A percentile compares a stretch with the other conserved stretches of the same genome.
These are phyloP conservation scores for Takifugu ocellatus DNA, from an alignment of 2,797 vertebrate genomes.

Conservation along the genomic window DNA sequence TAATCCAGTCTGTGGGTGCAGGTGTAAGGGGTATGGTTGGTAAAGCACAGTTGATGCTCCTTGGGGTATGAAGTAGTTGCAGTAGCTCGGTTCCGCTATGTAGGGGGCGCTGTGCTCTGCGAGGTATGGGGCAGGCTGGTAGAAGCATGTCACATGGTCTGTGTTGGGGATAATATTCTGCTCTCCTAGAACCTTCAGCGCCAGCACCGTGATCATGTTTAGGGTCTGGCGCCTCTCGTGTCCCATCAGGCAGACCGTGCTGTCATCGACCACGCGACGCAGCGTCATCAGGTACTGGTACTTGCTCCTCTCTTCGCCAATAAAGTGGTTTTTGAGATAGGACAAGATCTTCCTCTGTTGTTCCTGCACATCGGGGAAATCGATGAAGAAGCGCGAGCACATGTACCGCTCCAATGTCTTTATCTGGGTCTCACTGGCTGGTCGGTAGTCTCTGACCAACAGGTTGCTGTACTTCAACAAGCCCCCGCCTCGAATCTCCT, in stretches of 20 bases:
- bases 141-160: slow-evolving; percentile 91
- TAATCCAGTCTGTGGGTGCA: slow-evolving; percentile 81
- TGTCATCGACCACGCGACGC: slow-evolving; percentile 88
- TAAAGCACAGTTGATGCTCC: slow-evolving; percentile 84
- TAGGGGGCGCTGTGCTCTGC: slow-evolving; percentile 79
- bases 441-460: slow-evolving; percentile 90
- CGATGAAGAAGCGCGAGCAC: slow-evolving; percentile 98
- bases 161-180: slow-evolving; percentile 93
- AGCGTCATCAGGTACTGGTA: slow-evolving; percentile 98
- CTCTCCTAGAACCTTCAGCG: slow-evolving; percentile 91
- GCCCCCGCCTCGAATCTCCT: slow-evolving; percentile 95
- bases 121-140: slow-evolving; percentile 92
- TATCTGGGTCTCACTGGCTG: slow-evolving; percentile 87
- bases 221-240: slow-evolving; percentile 90
- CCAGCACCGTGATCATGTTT: slow-evolving; percentile 93
- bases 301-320: slow-evolving; percentile 95
- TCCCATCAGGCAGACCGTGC: slow-evolving; percentile 95
- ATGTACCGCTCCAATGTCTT: slow-evolving; percentile 95
- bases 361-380: slow-evolving; percentile 92
- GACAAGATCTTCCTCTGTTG: slow-evolving; percentile 96
- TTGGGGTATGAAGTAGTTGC: slow-evolving; percentile 85
- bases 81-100: slow-evolving; percentile 76
- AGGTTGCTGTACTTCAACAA: slow-evolving; percentile 96
- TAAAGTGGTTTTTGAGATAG: slow-evolving; percentile 94
- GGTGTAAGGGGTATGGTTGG: slow-evolving; percentile 85